Evolutionary conservation across 2,113 vertebrate genomes (phyloP).

Genomic region (Psilopsiagon aymara): DNA sequence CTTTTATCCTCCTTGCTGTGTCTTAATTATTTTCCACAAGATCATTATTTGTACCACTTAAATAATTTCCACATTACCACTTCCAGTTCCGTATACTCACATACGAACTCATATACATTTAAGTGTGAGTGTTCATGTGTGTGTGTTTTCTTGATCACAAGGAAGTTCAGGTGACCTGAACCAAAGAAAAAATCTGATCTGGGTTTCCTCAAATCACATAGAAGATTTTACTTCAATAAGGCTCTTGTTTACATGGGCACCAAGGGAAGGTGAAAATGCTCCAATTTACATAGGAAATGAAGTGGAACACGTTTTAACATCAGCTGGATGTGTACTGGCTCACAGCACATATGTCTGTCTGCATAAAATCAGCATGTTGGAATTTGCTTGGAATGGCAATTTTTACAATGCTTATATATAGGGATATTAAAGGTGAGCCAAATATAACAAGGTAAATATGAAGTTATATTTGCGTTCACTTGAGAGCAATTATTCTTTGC

Average conservation of each 20-base stretch:
- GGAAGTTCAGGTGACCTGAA: background rate
- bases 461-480: slow-evolving; percentile 13
- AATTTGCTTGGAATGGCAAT: background rate
- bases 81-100: background rate
- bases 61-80: background rate
- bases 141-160: background rate
- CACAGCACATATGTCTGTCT: background rate
- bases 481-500: slow-evolving; percentile 15
- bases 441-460: background rate
- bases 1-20: background rate
- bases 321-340: background rate
- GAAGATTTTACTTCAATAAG: background rate
- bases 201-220: background rate
- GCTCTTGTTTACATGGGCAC: background rate
- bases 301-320: background rate
- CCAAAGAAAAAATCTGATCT: background rate
- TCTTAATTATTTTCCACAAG: background rate
- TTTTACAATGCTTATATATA: background rate
- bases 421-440: background rate
- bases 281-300: background rate
- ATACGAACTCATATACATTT: background rate
- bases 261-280: background rate
- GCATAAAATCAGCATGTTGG: background rate
- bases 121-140: background rate
- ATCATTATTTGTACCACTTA: background rate